phyloP scores from a whole-genome alignment of 2,797 vertebrate species.

The Limosa lapponica region DNA sequence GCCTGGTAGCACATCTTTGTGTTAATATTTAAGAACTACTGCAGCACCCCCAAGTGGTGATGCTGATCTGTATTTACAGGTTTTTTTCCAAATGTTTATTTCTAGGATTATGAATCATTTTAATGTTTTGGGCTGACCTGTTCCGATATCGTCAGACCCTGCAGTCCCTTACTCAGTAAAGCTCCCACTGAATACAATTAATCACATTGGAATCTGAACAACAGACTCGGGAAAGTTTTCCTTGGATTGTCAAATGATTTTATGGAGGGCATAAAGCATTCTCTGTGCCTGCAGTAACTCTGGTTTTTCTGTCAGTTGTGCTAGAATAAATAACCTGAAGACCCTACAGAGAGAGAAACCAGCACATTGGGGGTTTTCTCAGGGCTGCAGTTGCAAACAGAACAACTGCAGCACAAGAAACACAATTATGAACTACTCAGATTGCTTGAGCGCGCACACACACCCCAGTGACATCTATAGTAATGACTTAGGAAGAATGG shows the following conservation, averaged over 20 bases:
- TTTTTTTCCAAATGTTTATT: neutral
- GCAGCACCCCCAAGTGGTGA: slow-evolving; percentile 76
- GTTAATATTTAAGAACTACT: slow-evolving; percentile 57
- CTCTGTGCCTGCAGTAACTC: neutral
- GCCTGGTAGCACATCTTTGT: neutral
- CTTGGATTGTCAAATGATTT: slow-evolving; percentile 1
- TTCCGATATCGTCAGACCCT: neutral
- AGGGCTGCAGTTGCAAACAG: too few relatives aligned
- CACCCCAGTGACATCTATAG: neutral
- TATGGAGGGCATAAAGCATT: neutral
- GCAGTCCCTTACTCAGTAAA: neutral
- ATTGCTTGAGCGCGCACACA: fast-evolving
- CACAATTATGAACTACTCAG: neutral
- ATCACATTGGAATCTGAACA: neutral
- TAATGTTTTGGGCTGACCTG: neutral
- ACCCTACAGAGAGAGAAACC: neutral
- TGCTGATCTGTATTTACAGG: neutral
- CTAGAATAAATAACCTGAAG: neutral
- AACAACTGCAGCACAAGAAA: neutral
- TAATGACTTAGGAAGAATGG: neutral
- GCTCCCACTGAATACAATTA: neutral
- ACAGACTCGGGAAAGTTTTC: neutral
- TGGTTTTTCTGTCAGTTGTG: neutral
- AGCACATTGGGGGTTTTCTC: neutral
- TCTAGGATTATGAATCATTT: neutral